Evolutionary conservation across 2,113 vertebrate species (phyloP).

Genomic region (Oophaga pumilio): DNA sequence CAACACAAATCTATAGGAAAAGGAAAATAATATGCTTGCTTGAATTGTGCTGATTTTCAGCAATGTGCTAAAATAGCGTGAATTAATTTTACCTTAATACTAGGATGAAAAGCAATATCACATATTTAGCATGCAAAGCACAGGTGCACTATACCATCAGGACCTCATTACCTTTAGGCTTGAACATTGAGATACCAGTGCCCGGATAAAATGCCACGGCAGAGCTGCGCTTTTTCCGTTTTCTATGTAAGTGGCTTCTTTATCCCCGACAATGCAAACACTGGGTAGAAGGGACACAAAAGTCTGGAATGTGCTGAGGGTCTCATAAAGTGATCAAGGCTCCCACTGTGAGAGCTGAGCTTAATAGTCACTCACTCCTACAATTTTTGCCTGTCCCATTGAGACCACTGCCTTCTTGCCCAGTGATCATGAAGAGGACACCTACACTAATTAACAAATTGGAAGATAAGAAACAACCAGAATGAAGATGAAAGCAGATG

Average conservation of each 20-base stretch:
- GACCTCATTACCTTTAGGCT: conserved; percentile 34
- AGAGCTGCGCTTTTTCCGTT: background rate
- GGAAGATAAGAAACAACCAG: background rate
- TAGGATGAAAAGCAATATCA: background rate
- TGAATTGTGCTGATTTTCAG: no score
- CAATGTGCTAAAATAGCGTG: no score
- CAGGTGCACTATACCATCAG: background rate
- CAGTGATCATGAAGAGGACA: conserved; percentile 16
- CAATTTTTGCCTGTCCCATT: conserved; percentile 29
- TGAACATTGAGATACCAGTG: background rate
- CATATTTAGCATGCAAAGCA: background rate
- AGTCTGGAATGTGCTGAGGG: conserved; percentile 55
- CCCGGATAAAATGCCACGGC: background rate
- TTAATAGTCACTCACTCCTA: conserved; percentile 16
- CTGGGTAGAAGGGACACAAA: conserved; percentile 38
- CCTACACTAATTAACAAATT: conserved; percentile 14
- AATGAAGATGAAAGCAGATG: background rate
- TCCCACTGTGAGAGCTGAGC: conserved; percentile 21
- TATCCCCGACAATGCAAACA: conserved; percentile 40
- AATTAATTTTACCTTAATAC: background rate
- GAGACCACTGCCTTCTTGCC: background rate
- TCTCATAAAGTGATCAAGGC: conserved; percentile 51
- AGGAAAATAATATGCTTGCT: no score
- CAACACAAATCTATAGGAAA: no score
- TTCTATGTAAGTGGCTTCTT: conserved; percentile 3